A percentile compares a stretch with the other conserved stretches of the same genome.
These are phyloP conservation scores for Pelochelys cantorii DNA, from an alignment of 2,797 vertebrate species.

Conservation along the genomic window DNA sequence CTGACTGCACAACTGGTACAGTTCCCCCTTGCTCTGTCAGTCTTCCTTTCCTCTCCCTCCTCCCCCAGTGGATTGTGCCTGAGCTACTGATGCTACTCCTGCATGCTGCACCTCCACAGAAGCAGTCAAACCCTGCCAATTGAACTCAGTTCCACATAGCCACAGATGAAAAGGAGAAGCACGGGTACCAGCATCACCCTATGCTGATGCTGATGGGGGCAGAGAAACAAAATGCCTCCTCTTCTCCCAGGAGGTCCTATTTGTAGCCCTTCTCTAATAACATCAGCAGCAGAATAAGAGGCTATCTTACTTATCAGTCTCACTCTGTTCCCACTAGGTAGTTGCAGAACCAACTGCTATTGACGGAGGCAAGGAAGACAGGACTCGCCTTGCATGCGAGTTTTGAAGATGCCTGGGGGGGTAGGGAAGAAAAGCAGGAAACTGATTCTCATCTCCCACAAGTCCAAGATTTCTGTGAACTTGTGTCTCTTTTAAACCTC, in stretches of 20 bases:
- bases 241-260: background rate
- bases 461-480: conserved; percentile 34
- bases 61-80: background rate
- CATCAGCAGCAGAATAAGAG: background rate
- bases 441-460: conserved; percentile 29
- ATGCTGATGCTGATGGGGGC: accelerated
- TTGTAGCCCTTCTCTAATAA: accelerated
- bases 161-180: background rate
- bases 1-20: background rate
- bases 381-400: background rate
- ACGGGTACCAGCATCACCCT: background rate
- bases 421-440: background rate
- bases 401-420: background rate
- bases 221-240: accelerated
- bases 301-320: background rate
- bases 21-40: background rate
- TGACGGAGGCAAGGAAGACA: background rate
- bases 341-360: background rate
- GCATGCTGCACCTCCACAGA: accelerated
- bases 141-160: background rate
- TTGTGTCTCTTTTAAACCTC: conserved; percentile 5
- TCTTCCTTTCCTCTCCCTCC: background rate
- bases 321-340: background rate
- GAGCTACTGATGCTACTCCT: background rate
- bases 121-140: background rate